These are phyloP conservation scores for Morinoia aosen DNA, from an alignment of 2,888 invertebrate genomes.

Conservation along the genomic window DNA sequence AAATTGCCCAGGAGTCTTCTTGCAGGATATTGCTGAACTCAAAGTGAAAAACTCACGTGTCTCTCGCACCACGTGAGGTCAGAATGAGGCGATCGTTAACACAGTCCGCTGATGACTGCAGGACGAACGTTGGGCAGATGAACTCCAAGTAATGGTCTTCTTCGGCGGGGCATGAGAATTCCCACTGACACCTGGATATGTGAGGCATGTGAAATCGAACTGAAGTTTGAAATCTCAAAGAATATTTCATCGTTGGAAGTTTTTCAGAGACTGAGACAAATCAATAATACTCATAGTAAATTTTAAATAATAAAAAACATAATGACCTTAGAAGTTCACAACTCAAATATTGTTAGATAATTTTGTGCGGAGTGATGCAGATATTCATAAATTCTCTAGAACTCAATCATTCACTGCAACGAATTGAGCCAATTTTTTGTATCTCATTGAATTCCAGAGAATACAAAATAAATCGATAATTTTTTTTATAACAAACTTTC, in stretches of 20 bases:
- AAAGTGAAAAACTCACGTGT: neutral
- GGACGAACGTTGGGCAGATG: conserved; percentile 59
- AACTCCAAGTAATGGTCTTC: too few species aligned
- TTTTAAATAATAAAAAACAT: too few species aligned
- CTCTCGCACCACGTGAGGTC: conserved; percentile 25
- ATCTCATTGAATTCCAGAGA: neutral
- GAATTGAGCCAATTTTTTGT: too few species aligned
- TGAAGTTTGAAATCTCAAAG: neutral
- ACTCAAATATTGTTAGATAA: neutral
- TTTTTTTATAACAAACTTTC: too few species aligned
- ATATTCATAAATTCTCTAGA: neutral
- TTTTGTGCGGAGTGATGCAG: neutral
- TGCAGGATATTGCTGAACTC: too few species aligned
- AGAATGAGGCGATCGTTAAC: conserved; percentile 56
- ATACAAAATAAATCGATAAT: too few species aligned
- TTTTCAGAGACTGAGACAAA: neutral
- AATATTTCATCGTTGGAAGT: neutral
- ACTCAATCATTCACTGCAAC: neutral
- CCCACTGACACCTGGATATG: conserved; percentile 58
- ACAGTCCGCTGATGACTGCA: conserved; percentile 55
- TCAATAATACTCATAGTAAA: too few species aligned
- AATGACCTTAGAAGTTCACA: too few species aligned
- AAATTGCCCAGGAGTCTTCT: too few species aligned
- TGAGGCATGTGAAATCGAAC: neutral
- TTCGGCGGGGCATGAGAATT: conserved; percentile 56